phyloP scores from a whole-genome alignment of 2,797 vertebrate species.

The Schizopygopsis malacanthus region DNA sequence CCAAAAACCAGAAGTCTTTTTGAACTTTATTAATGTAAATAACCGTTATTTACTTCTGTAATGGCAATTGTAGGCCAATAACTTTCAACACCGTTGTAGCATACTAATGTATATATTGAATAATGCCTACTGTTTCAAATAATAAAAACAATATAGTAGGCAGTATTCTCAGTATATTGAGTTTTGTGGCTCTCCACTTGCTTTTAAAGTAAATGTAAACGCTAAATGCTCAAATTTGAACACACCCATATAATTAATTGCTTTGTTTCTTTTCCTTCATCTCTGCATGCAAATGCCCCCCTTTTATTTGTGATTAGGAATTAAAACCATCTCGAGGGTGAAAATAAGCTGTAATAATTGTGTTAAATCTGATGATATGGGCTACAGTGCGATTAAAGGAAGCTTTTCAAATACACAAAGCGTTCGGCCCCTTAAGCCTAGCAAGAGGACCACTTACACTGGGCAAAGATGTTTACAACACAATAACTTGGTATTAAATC shows the following conservation, averaged over 20 bases:
- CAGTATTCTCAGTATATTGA: not conserved
- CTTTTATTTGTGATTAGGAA: slow-evolving; percentile 41
- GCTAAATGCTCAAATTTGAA: not conserved
- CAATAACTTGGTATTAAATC: slow-evolving; percentile 39
- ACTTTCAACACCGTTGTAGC: not conserved
- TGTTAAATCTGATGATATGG: slow-evolving; percentile 35
- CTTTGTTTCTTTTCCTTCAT: not conserved
- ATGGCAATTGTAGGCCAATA: not conserved
- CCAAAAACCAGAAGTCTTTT: not conserved
- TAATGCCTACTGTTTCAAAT: not conserved
- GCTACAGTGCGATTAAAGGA: slow-evolving; percentile 33
- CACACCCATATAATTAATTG: slow-evolving; percentile 21
- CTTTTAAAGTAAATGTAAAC: slow-evolving; percentile 9
- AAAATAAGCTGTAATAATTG: slow-evolving; percentile 39
- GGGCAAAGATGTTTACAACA: slow-evolving; percentile 39
- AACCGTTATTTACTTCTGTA: not conserved
- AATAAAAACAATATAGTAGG: not conserved
- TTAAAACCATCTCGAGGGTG: slow-evolving; percentile 34
- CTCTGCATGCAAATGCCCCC: not conserved
- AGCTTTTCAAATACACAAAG: slow-evolving; percentile 32
- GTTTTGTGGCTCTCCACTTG: not conserved
- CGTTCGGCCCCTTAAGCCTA: slow-evolving; percentile 13
- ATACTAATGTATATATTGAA: not conserved
- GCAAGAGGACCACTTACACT: slow-evolving; percentile 30
- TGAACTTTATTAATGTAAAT: not conserved